Evolutionary conservation across 2,888 invertebrate genomes (phyloP), one percentile per base, ranked within the genome.

Genomic region (Notodonta dromedarius): DNA sequence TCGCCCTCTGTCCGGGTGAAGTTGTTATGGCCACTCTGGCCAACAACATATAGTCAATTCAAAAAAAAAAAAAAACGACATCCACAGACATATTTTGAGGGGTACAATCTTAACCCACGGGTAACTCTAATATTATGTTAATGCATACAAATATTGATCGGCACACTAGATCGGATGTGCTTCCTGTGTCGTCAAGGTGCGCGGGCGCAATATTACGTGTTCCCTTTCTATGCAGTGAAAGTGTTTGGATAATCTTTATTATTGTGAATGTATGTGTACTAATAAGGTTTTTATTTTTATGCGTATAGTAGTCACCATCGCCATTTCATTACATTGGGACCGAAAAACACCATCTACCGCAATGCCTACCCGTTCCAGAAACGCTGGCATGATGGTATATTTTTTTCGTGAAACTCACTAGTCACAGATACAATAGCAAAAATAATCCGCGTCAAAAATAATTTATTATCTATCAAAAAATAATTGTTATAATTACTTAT

Each of bases 401-500:
- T 35, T 42, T 42, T 12, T 42, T 9, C 2, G 9, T 42, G 9
- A 11, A 4, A 40, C 7, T 42, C 42, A 42, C n/a, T 14, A 48
- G 44, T 44, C 6, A 14, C 14, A 14, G 48, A 14, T 16, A 50
- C 9, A 14, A 16, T 50, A 50, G 5, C 50, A 16, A 50, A 50
- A 16, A 0, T 3, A 4, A 5, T 32, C 9, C 53, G n/a, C 35
- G 86, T 88, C 87, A 85, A 69, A 86, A 80, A 89, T 90, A 90
- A 91, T 90, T 88, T 91, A 92, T 92, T 87, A 91, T 85, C 88
- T 88, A 91, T 91, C 88, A 89, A 86, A 90, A 87, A 89, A 91
- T 90, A 90, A 92, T 91, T 89, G 89, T 88, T 85, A 86, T 90
- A 90, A 90, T 91, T 92, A 91, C 89, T 88, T 88, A 92, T 91